These are phyloP conservation scores for Chymomyza fuscimana DNA, from an alignment of 2,888 invertebrate genomes.

Conservation along the genomic window DNA sequence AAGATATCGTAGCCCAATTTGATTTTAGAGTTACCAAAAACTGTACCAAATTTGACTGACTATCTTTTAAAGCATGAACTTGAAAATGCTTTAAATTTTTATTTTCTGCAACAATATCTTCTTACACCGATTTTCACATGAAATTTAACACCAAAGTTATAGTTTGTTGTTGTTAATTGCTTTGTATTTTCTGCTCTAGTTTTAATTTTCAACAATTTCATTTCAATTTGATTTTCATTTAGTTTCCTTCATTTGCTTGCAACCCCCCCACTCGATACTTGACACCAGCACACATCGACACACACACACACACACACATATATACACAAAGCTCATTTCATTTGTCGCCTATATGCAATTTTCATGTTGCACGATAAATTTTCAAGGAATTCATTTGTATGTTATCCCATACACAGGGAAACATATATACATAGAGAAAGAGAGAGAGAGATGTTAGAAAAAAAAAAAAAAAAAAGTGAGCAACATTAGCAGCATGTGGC, in stretches of 20 bases:
- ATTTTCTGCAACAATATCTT: too few species aligned
- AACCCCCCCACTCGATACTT: not conserved
- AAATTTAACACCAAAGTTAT: too few species aligned
- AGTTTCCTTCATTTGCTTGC: conserved; percentile 1
- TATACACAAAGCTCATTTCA: not conserved
- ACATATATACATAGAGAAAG: not conserved
- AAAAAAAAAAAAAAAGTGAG: conserved; percentile 1
- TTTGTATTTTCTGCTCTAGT: too few species aligned
- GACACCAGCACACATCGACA: not conserved
- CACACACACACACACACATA: not conserved
- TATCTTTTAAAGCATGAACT: too few species aligned
- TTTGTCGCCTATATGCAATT: conserved; percentile 37
- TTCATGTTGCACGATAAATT: conserved; percentile 53
- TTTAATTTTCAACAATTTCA: conserved; percentile 16
- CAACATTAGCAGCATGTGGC: conserved; percentile 27
- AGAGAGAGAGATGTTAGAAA: not conserved
- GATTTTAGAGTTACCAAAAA: too few species aligned
- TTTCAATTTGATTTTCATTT: conserved; percentile 44
- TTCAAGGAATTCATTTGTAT: conserved; percentile 55
- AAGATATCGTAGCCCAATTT: too few species aligned
- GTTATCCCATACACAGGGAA: conserved; percentile 35
- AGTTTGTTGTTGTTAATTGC: too few species aligned
- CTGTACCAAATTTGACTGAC: too few species aligned
- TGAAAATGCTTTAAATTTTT: too few species aligned
- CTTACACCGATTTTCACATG: too few species aligned